Evolutionary conservation across 2,113 vertebrate genomes (phyloP).

Genomic region (Bubo scandiacus): DNA sequence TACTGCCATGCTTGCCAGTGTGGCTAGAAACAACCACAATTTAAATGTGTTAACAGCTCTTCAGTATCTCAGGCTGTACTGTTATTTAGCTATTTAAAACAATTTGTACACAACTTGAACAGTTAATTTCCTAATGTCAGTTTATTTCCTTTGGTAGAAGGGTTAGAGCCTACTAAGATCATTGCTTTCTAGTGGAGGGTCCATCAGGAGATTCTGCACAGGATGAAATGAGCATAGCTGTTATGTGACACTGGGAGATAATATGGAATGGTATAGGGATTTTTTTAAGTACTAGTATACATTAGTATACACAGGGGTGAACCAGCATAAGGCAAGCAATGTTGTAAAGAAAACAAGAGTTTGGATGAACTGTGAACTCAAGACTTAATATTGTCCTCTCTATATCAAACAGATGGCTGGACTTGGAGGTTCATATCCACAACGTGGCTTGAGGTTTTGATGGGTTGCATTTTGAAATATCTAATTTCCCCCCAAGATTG

Average conservation of each 20-base stretch:
- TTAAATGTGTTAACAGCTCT: background rate
- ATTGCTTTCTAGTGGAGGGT: background rate
- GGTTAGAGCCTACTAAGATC: background rate
- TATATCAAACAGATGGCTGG: background rate
- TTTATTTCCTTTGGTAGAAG: background rate
- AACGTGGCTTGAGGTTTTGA: background rate
- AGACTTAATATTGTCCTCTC: background rate
- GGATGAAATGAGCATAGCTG: background rate
- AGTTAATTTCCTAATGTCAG: background rate
- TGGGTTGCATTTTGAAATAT: background rate
- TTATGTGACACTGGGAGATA: background rate
- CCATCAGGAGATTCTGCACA: background rate
- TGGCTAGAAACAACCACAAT: background rate
- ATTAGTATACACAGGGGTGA: fast-evolving
- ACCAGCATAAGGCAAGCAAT: background rate
- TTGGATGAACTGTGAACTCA: background rate
- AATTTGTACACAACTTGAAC: background rate
- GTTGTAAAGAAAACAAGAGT: background rate
- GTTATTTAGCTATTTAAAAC: background rate
- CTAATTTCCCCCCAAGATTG: background rate
- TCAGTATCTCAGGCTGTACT: background rate
- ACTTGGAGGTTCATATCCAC: background rate
- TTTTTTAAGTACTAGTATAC: background rate
- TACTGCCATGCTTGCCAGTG: background rate
- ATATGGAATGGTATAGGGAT: background rate